Percentiles rank a stretch among this genome's conserved stretches.
These are phyloP conservation scores for Periophthalmodon schlosseri DNA, from an alignment of 2,113 vertebrate species.

Conservation along the genomic window DNA sequence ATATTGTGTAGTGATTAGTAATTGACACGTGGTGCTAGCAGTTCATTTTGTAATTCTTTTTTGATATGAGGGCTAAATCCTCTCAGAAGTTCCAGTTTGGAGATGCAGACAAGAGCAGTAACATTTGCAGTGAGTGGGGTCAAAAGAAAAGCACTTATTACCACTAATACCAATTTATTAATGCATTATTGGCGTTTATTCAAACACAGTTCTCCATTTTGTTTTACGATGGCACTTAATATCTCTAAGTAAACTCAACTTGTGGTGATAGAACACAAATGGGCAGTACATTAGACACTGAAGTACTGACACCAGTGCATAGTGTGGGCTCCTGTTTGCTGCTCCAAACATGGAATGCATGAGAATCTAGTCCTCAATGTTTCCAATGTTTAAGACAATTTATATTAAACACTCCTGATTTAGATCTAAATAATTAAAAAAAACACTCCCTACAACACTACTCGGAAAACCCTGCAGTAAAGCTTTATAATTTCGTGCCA, in stretches of 20 bases:
- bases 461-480: neutral
- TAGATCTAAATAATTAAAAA: too few species aligned
- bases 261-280: neutral
- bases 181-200: neutral
- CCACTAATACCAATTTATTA: neutral
- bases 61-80: too few species aligned
- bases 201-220: neutral
- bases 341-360: neutral
- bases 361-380: neutral
- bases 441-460: neutral
- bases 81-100: neutral
- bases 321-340: neutral
- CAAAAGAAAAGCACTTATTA: neutral
- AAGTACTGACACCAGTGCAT: neutral
- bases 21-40: too few species aligned
- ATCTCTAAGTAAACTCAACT: too few species aligned
- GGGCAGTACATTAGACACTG: neutral
- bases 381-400: neutral
- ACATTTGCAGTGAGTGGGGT: neutral
- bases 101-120: neutral
- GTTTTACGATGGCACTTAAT: neutral
- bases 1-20: neutral
- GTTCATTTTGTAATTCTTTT: too few species aligned
- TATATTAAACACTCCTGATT: neutral
- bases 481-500: conserved; percentile 67